These are phyloP conservation scores for Varanus komodoensis DNA, from an alignment of 2,113 vertebrate species.

Conservation along the genomic window DNA sequence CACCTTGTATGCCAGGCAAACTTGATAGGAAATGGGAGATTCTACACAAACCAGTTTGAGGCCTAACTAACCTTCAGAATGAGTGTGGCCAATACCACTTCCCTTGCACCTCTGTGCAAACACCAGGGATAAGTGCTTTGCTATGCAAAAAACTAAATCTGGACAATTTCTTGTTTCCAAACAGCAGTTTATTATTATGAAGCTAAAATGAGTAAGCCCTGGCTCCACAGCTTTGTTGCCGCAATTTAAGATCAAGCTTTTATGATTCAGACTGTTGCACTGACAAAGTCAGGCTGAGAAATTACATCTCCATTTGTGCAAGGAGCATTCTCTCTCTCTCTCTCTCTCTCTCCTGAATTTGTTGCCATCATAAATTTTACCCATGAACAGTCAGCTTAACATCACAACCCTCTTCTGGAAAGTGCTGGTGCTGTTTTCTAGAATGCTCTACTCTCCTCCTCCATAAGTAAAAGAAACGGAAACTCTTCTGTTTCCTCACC, in stretches of 20 bases:
- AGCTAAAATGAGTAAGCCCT: constrained; percentile 5
- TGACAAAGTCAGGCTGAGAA: background rate
- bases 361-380: background rate
- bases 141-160: background rate
- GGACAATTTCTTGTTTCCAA: background rate
- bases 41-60: background rate
- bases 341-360: background rate
- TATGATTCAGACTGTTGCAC: constrained; percentile 24
- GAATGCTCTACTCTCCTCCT: background rate
- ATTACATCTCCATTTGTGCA: background rate
- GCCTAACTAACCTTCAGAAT: background rate
- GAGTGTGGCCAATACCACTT: background rate
- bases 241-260: background rate
- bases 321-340: background rate
- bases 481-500: background rate
- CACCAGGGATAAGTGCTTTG: background rate
- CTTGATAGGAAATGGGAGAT: background rate
- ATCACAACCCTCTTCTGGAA: background rate
- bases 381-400: background rate
- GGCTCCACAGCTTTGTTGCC: background rate
- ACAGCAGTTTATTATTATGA: background rate
- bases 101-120: background rate
- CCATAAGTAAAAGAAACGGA: background rate
- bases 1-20: background rate
- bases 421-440: background rate